phyloP scores from a whole-genome alignment of 2,888 invertebrate genomes.

The Parapristionchus giblindavisi region DNA sequence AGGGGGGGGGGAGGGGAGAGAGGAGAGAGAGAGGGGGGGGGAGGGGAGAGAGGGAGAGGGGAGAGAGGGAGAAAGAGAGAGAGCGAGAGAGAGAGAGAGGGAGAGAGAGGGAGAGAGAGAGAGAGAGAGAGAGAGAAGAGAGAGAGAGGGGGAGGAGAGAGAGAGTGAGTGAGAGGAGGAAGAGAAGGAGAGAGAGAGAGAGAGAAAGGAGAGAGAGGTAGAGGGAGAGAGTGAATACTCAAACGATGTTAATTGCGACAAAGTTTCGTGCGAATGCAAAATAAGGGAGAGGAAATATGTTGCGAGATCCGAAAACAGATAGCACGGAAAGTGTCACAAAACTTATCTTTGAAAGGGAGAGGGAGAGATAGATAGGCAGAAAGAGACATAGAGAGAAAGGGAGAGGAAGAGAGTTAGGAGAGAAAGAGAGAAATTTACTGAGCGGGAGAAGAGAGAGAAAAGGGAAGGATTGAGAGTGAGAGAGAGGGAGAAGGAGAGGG shows the following conservation, averaged over 20 bases:
- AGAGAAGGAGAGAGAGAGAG: conserved; percentile 21
- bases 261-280: no score
- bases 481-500: neutral
- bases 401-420: conserved; percentile 21
- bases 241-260: no score
- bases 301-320: no score
- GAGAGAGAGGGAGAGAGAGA: conserved; percentile 11
- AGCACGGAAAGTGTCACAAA: no score
- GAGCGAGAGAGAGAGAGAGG: neutral
- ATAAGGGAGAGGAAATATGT: no score
- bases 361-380: neutral
- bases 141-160: neutral
- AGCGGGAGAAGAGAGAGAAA: neutral
- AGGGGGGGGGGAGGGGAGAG: neutral
- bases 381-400: neutral
- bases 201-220: neutral
- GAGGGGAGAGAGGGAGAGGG: neutral
- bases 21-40: neutral
- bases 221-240: neutral
- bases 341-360: conserved; percentile 9
- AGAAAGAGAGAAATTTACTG: neutral
- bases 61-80: neutral
- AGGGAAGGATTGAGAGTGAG: no score
- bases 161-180: neutral
- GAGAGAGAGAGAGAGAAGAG: neutral